These are phyloP conservation scores for Mechanitis messenoides DNA, from an alignment of 2,888 invertebrate genomes.

Conservation along the genomic window DNA sequence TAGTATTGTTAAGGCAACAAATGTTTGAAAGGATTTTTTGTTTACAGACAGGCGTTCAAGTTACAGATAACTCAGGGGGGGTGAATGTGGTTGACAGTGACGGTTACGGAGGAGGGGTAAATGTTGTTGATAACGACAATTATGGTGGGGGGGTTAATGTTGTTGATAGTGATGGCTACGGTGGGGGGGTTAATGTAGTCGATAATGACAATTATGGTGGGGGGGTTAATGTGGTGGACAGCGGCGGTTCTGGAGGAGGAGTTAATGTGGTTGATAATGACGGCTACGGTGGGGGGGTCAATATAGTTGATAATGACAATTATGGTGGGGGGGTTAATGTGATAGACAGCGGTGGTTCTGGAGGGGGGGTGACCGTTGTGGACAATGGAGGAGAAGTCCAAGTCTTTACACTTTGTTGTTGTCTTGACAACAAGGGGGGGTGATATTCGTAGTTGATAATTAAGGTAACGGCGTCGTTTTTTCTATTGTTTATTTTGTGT, in stretches of 20 bases:
- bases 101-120: not conserved
- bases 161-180: constrained; percentile 1
- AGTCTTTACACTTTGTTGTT: too few relatives aligned
- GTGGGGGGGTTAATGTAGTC: constrained; percentile 1
- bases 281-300: too few relatives aligned
- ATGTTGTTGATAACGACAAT: constrained; percentile 17
- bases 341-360: constrained; percentile 17
- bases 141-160: constrained; percentile 5
- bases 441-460: constrained; percentile 1
- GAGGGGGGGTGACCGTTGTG: constrained; percentile 23
- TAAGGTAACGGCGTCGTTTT: too few relatives aligned
- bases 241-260: constrained; percentile 8
- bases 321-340: constrained; percentile 3
- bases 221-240: constrained; percentile 17
- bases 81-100: too few relatives aligned
- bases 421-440: too few relatives aligned
- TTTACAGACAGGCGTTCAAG: not conserved
- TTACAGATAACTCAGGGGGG: constrained; percentile 7
- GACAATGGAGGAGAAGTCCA: not conserved
- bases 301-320: too few relatives aligned
- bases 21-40: constrained; percentile 3
- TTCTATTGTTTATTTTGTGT: too few relatives aligned
- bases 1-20: too few relatives aligned
- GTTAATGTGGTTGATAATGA: too few relatives aligned
- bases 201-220: too few relatives aligned